Conservation (phyloP, 2,797 vertebrate genomes). For the Ceryle rudis region DNA sequence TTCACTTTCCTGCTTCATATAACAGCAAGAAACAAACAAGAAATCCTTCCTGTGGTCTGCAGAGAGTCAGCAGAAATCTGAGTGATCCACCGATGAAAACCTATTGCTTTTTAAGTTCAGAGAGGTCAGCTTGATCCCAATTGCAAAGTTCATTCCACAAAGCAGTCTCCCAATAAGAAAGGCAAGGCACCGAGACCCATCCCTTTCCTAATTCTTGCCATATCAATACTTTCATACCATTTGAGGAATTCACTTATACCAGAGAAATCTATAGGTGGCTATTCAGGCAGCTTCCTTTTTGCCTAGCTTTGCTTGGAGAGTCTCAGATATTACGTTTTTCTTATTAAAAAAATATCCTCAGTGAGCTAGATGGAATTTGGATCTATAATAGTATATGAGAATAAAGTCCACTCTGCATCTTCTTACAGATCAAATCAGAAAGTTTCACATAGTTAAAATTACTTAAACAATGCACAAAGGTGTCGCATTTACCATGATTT, state of each 20-base stretch:
- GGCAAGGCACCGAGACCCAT: not conserved
- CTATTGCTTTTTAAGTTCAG: not conserved
- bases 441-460: not conserved
- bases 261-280: not conserved
- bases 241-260: not conserved
- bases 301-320: not conserved
- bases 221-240: not conserved
- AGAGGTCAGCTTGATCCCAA: not conserved
- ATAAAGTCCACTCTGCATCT: not conserved
- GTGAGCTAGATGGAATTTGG: not conserved
- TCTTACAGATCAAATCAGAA: not conserved
- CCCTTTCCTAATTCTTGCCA: not conserved
- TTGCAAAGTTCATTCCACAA: not conserved
- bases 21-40: not conserved
- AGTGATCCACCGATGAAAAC: not conserved
- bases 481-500: not conserved
- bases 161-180: not conserved
- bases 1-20: not conserved
- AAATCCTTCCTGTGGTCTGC: not conserved
- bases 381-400: not conserved
- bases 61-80: not conserved
- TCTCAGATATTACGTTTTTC: not conserved
- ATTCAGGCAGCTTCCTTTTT: not conserved
- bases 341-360: not conserved
- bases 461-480: not conserved